These are phyloP conservation scores for Oxystoma pomonae DNA, from an alignment of 2,888 invertebrate genomes.

Conservation along the genomic window DNA sequence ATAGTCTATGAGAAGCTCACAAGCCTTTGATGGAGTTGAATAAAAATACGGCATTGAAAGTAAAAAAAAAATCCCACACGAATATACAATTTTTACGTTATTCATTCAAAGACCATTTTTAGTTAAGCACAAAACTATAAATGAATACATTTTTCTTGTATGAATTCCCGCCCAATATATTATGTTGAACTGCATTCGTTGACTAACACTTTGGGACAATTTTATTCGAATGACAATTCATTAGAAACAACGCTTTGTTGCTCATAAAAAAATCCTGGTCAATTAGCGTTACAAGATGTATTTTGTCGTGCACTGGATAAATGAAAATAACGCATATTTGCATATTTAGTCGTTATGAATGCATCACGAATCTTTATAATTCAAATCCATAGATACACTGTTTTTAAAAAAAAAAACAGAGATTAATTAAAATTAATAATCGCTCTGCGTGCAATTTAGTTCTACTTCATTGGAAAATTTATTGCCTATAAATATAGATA, in stretches of 20 bases:
- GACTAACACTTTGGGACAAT: not conserved
- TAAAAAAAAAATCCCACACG: too few relatives aligned
- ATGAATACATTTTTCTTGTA: too few relatives aligned
- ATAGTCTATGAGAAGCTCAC: too few relatives aligned
- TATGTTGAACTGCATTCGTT: too few relatives aligned
- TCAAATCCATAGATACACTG: conserved; percentile 9
- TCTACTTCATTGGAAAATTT: conserved; percentile 14
- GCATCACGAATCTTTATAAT: conserved; percentile 16
- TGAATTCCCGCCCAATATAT: too few relatives aligned
- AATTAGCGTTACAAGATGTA: not conserved
- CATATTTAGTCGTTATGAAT: conserved; percentile 14
- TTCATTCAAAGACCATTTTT: too few relatives aligned
- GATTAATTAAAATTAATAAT: conserved; percentile 11
- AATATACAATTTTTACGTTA: too few relatives aligned
- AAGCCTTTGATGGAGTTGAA: too few relatives aligned
- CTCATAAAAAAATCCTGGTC: not conserved
- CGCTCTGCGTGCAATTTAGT: conserved; percentile 11
- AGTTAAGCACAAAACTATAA: too few relatives aligned
- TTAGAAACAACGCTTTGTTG: not conserved
- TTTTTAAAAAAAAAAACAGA: conserved; percentile 6
- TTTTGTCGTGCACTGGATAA: not conserved
- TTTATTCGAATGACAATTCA: not conserved
- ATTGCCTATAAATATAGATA: conserved; percentile 12
- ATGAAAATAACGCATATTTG: conserved; percentile 1
- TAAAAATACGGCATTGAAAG: too few relatives aligned